phyloP scores from a whole-genome alignment of 2,113 vertebrate species.

The Sinocyclocheilus grahami region DNA sequence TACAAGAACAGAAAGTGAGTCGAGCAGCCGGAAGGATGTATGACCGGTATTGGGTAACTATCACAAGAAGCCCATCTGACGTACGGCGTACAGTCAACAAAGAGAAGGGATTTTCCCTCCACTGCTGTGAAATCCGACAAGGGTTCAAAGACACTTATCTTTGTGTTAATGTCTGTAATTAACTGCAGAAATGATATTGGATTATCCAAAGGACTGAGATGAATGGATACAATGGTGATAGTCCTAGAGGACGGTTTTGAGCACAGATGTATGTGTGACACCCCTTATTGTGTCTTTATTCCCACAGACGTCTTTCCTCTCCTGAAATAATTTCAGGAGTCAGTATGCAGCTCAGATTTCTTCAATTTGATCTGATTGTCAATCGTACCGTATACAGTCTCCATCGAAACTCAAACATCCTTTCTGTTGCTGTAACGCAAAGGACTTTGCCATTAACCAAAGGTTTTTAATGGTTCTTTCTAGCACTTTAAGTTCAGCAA shows the following conservation, averaged over 20 bases:
- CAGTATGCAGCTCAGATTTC: conserved; percentile 7
- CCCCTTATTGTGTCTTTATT: conserved; percentile 3
- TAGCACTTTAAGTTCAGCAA: not conserved
- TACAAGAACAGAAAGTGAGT: not conserved
- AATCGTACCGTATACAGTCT: not conserved
- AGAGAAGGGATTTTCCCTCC: conserved; percentile 38
- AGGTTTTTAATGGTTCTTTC: not conserved
- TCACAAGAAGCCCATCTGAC: conserved; percentile 17
- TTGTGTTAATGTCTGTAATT: conserved; percentile 65
- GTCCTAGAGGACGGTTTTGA: not conserved
- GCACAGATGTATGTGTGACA: conserved; percentile 1
- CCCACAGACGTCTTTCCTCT: conserved; percentile 12
- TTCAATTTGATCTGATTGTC: not conserved
- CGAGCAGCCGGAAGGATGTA: conserved; percentile 1
- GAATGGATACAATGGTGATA: conserved; percentile 24
- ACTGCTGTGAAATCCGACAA: conserved; percentile 58
- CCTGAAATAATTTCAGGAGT: conserved; percentile 4
- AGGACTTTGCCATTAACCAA: not conserved
- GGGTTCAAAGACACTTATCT: conserved; percentile 64
- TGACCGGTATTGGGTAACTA: conserved; percentile 1
- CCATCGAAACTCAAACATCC: not conserved
- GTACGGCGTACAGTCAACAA: conserved; percentile 32
- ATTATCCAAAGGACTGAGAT: conserved; percentile 25
- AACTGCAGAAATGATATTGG: conserved; percentile 47
- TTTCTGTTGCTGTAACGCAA: not conserved